phyloP scores from a whole-genome alignment of 2,113 vertebrate species.

The Actinemys pallida region DNA sequence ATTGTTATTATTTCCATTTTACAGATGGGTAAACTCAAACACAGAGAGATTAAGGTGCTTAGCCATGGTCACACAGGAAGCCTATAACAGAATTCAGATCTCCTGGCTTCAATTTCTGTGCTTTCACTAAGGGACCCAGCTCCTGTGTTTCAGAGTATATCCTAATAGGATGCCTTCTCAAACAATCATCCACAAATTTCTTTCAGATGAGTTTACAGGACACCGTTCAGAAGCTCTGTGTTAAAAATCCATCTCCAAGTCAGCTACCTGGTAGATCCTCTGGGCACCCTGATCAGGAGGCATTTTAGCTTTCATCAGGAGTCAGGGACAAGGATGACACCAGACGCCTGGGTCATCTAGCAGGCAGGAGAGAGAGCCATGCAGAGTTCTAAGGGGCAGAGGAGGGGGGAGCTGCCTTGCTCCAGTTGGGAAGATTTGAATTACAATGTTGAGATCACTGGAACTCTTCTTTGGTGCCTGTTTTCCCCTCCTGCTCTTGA shows the following conservation, averaged over 20 bases:
- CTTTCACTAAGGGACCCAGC: neutral
- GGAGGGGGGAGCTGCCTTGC: neutral
- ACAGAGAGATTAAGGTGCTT: neutral
- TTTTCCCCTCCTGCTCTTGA: slow-evolving; percentile 49
- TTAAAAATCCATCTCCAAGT: neutral
- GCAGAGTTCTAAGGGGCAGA: slow-evolving; percentile 18
- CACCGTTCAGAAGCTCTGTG: neutral
- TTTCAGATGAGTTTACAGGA: slow-evolving; percentile 58
- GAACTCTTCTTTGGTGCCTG: slow-evolving; percentile 34
- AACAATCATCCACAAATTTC: slow-evolving; percentile 65
- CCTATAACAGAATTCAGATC: slow-evolving; percentile 46
- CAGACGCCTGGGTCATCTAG: slow-evolving; percentile 67
- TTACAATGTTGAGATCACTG: slow-evolving; percentile 10
- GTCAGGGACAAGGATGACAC: slow-evolving; percentile 54
- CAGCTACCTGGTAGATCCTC: slow-evolving; percentile 55
- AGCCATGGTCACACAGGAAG: slow-evolving; percentile 14
- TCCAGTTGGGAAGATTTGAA: slow-evolving; percentile 37
- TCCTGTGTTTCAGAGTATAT: neutral
- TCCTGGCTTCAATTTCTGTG: slow-evolving; percentile 30
- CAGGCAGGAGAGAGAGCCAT: slow-evolving; percentile 62
- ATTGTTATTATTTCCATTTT: neutral
- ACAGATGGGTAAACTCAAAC: slow-evolving; percentile 17
- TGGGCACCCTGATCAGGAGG: slow-evolving; percentile 53
- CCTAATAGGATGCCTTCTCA: slow-evolving; percentile 46
- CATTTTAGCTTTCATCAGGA: slow-evolving; percentile 72